Evolutionary conservation across 2,888 invertebrate species (phyloP), one percentile per base, ranked within the genome.

Genomic region (Limnephilus rhombicus): DNA sequence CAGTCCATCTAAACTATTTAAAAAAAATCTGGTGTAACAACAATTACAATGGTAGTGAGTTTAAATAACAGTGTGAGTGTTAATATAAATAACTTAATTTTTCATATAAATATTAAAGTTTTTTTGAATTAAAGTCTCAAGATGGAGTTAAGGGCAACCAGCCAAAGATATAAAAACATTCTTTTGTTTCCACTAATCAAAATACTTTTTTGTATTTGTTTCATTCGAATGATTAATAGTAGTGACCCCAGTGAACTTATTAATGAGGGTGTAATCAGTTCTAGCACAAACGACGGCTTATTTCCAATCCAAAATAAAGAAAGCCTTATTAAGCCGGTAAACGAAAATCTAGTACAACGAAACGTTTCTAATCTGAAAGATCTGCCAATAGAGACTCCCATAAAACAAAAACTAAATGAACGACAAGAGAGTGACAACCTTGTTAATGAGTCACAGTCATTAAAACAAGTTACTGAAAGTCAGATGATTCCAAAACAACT

Each of bases 81-180:
- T 53, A 68, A n/a, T 2, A n/a, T 24, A 9, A n/a, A 4, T n/a
- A 24, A 24, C n/a, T n/a, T 68, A 24, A 68, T 15, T 18, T 83
- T 83, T 37, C 7, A n/a, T 11, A 37, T 83, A 83, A 12, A 37
- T 24, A 83, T 15, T 7, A 83, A 83, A 34, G 34, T 37, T 37
- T 24, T 37, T 18, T 83, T 37, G 31, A 83, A 24, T 37, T 83
- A 37, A 83, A 83, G 12, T 37, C 18, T 41, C 2, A 87, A 68
- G 31, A 87, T 87, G 87, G 87, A 87, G 87, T 31, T 68, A 53
- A 68, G 68, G 24, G 53, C 87, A 4, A 87, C 31, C 13, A 49
- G 18, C 5, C 15, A 12, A 3, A 12, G 18, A 1, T 5, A 53
- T 37, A 53, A 68, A 68, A 87, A 82, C 34, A 31, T 9, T n/a